phyloP scores from a whole-genome alignment of 2,888 invertebrate genomes.

The Anoplius nigerrimus region DNA sequence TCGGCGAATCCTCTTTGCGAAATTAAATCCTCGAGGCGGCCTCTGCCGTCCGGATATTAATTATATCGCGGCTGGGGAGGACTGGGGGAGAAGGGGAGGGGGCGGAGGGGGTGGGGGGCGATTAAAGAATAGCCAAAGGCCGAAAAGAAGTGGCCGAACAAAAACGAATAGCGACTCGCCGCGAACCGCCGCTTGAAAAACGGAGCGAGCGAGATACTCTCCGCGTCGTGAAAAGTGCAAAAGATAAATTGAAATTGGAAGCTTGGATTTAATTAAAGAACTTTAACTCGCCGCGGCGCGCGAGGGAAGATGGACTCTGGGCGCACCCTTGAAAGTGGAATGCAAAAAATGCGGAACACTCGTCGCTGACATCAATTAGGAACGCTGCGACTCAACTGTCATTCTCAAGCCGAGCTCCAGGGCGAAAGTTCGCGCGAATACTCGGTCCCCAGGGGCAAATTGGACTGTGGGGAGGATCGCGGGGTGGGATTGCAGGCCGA shows the following conservation, averaged over 20 bases:
- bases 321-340: neutral
- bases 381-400: too few relatives aligned
- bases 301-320: conserved; percentile 25
- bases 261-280: conserved; percentile 71
- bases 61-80: conserved; percentile 11
- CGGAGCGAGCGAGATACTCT: conserved; percentile 6
- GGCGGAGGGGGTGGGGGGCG: too few relatives aligned
- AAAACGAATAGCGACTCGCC: conserved; percentile 22
- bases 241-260: conserved; percentile 70
- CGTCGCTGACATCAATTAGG: conserved; percentile 2
- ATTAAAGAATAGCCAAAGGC: conserved; percentile 21
- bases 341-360: neutral
- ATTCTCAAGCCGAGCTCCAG: too few relatives aligned
- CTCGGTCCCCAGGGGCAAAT: too few relatives aligned
- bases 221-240: conserved; percentile 53
- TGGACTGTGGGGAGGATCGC: too few relatives aligned
- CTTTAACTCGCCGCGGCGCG: conserved; percentile 41
- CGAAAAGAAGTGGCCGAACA: conserved; percentile 12
- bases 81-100: too few relatives aligned
- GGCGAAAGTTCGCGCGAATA: too few relatives aligned
- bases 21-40: conserved; percentile 38
- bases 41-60: conserved; percentile 28
- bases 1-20: conserved; percentile 10
- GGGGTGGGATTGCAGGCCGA: too few relatives aligned
- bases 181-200: conserved; percentile 3